Evolutionary conservation across 2,113 vertebrate species (phyloP).

Genomic region (Lonchura striata): DNA sequence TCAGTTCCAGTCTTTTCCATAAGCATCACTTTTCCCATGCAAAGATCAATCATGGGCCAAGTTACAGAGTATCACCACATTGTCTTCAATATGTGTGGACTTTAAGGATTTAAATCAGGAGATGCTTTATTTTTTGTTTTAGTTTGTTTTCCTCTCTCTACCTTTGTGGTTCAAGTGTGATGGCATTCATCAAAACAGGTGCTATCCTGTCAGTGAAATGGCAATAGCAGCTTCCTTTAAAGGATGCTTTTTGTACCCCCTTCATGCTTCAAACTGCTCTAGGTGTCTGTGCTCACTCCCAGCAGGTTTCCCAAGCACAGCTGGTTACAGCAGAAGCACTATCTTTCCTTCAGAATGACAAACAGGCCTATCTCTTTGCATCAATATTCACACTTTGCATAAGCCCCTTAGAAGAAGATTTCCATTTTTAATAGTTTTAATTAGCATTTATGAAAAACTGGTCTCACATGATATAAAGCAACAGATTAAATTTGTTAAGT

Average conservation of each 20-base stretch:
- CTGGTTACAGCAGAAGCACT: neutral
- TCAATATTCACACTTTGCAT: constrained; percentile 61
- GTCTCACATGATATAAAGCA: constrained; percentile 66
- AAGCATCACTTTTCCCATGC: neutral
- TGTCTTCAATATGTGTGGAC: neutral
- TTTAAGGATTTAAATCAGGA: neutral
- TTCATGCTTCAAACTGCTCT: neutral
- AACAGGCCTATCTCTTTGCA: constrained; percentile 54
- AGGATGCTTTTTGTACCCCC: neutral
- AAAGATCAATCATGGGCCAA: neutral
- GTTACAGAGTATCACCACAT: neutral
- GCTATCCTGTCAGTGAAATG: neutral
- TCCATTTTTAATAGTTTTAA: constrained; percentile 70
- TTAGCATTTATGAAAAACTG: constrained; percentile 68
- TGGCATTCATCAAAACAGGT: neutral
- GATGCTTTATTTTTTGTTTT: neutral
- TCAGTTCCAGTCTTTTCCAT: neutral
- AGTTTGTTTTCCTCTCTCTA: neutral
- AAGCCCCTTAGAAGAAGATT: constrained; percentile 56
- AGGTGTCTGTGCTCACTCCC: neutral
- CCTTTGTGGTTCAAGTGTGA: neutral
- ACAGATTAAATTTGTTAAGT: constrained; percentile 74
- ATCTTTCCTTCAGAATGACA: constrained; percentile 37
- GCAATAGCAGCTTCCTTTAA: neutral
- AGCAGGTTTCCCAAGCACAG: neutral